Evolutionary conservation across 2,797 vertebrate genomes (phyloP).

Genomic region (Esox lucius): DNA sequence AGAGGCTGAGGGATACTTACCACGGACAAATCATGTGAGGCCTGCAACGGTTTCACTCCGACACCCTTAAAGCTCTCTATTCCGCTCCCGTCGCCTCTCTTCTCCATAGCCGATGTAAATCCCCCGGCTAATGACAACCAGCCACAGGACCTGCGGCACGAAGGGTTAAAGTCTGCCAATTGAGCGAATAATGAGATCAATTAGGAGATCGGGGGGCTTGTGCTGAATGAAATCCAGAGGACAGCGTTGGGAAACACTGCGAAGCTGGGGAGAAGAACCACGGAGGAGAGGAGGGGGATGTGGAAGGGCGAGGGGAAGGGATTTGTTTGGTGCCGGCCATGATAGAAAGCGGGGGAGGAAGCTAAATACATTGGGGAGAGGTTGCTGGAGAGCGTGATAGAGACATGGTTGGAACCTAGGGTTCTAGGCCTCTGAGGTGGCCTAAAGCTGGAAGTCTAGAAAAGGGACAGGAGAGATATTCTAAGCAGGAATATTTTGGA

Average conservation of each 20-base stretch:
- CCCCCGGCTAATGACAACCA: constrained; percentile 79
- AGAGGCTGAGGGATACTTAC: constrained; percentile 48
- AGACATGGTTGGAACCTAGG: background rate
- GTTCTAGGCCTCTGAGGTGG: too few relatives aligned
- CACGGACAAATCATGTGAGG: constrained; percentile 39
- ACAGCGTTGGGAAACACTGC: constrained; percentile 50
- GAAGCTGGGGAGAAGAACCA: constrained; percentile 52
- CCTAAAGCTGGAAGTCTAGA: background rate
- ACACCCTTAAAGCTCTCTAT: constrained; percentile 55
- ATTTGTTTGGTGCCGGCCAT: background rate
- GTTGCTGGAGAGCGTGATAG: constrained; percentile 4
- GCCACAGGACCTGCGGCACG: constrained; percentile 70
- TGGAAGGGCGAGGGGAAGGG: background rate
- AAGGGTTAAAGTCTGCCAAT: constrained; percentile 78
- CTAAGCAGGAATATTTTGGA: background rate
- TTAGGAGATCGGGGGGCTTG: constrained; percentile 77
- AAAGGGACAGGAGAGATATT: background rate
- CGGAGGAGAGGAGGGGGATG: constrained; percentile 21
- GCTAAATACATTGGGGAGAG: background rate
- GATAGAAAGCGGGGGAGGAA: background rate
- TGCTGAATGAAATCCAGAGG: constrained; percentile 77
- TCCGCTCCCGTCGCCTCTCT: constrained; percentile 30
- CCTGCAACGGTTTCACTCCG: constrained; percentile 54
- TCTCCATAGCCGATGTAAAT: constrained; percentile 51
- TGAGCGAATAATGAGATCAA: constrained; percentile 84